Conservation (phyloP, 2,113 vertebrate genomes). For the Octodon degus region DNA sequence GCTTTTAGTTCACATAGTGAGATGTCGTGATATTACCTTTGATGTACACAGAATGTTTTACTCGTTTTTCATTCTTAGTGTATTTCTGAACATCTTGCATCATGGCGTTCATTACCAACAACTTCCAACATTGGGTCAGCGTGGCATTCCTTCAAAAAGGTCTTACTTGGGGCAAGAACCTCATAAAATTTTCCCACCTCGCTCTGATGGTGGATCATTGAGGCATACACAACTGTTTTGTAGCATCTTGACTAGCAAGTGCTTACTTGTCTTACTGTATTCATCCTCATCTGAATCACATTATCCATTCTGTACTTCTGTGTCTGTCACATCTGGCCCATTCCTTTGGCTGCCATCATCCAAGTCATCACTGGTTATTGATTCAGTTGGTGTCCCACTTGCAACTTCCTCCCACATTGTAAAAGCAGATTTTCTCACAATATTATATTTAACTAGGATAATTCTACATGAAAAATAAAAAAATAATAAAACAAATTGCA, state of each 20-base stretch:
- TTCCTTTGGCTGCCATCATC: neutral
- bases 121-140: neutral
- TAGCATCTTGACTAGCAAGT: neutral
- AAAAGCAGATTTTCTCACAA: neutral
- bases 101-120: neutral
- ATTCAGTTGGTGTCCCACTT: neutral
- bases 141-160: neutral
- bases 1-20: neutral
- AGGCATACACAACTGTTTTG: neutral
- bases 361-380: neutral
- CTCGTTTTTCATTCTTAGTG: neutral
- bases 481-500: neutral
- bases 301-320: neutral
- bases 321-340: neutral
- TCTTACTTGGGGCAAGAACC: neutral
- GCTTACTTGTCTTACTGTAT: neutral
- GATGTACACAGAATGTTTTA: neutral
- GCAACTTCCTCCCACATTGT: neutral
- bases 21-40: neutral
- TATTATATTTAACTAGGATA: neutral
- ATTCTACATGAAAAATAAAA: neutral
- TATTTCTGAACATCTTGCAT: neutral
- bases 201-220: neutral
- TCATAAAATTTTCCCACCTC: neutral
- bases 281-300: neutral